Percentiles rank a stretch among this genome's conserved stretches.
These are phyloP conservation scores for Bostrychus sinensis DNA, from an alignment of 2,113 vertebrate species.

Conservation along the genomic window DNA sequence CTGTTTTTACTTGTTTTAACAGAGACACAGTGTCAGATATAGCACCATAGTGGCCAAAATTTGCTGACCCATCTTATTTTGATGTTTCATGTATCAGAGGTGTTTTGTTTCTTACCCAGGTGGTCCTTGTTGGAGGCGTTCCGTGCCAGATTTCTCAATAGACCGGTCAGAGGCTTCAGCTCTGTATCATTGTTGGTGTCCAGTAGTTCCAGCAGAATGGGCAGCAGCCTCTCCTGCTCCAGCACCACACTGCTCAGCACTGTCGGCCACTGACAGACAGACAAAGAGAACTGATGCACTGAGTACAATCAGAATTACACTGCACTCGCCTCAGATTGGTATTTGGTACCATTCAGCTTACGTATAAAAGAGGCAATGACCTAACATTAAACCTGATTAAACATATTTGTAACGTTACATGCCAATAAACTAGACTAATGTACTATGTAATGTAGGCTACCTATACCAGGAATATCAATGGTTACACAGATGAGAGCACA, in stretches of 20 bases:
- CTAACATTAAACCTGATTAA: too few relatives aligned
- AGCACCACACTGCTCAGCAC: constrained; percentile 88
- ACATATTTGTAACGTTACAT: too few relatives aligned
- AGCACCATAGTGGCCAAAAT: too few relatives aligned
- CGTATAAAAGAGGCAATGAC: too few relatives aligned
- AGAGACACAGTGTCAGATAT: too few relatives aligned
- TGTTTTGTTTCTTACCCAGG: constrained; percentile 84
- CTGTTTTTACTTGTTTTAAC: too few relatives aligned
- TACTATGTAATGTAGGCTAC: too few relatives aligned
- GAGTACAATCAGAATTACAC: background rate
- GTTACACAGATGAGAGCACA: too few relatives aligned
- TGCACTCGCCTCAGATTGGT: too few relatives aligned
- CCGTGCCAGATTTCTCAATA: constrained; percentile 90
- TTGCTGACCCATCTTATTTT: background rate
- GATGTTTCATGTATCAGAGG: background rate
- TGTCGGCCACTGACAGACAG: constrained; percentile 83
- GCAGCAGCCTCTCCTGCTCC: constrained; percentile 92
- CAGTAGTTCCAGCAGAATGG: constrained; percentile 87
- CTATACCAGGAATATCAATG: too few relatives aligned
- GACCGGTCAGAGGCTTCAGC: constrained; percentile 88
- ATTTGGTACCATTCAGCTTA: too few relatives aligned
- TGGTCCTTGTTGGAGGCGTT: constrained; percentile 88
- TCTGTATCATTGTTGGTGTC: constrained; percentile 85
- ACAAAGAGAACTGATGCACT: background rate
- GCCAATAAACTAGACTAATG: too few relatives aligned